Evolutionary conservation across 2,113 vertebrate species (phyloP), one percentile per base, ranked within the genome.

Genomic region (Cebidichthys violaceus): DNA sequence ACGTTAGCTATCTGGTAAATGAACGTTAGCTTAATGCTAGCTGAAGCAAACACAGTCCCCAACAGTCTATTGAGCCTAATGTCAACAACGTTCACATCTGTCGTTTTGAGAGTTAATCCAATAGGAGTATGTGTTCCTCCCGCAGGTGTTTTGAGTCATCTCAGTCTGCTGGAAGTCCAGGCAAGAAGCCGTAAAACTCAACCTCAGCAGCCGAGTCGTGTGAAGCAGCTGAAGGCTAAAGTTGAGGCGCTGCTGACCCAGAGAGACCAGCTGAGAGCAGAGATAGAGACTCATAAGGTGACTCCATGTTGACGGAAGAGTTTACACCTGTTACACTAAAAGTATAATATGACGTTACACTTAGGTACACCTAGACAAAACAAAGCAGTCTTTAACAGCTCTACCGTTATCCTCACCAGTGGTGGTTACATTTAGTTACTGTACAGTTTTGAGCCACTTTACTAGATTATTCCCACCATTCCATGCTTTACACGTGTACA

Each of bases 101-200:
- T 35, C 15, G 31, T 41, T 35, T 27, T 72, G 22, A 29, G 11
- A 52, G 69, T 64, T 29, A 20, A 45, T n/a, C 27, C 9, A 22
- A 14, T 24, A 4, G 2, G 17, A 8, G 17, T n/a, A 2, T 33
- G 2, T 43, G 22, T 7, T 69, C 29, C 18, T 72, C 20, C 5
- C 15, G 4, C 54, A 95, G 95, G 90, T 77, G 93, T 95, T 64
- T 72, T 95, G 79, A 66, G 59, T 72, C 92, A 89, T 1, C 62
- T 95, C 71, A 80, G 83, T 78, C 39, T 83, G 52, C 82, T 95
- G 85, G 94, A 95, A 37, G 86, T 39, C 52, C 39, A 76, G 65
- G 55, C 64, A 4, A 82, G 69, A 37, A 83, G 76, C 69, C 84
- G 77, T 1, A 83, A 59, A 10, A 20, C 2, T 54, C 64, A 6